Conservation (phyloP, 2,888 invertebrate genomes). For the Margaritifera margaritifera region DNA sequence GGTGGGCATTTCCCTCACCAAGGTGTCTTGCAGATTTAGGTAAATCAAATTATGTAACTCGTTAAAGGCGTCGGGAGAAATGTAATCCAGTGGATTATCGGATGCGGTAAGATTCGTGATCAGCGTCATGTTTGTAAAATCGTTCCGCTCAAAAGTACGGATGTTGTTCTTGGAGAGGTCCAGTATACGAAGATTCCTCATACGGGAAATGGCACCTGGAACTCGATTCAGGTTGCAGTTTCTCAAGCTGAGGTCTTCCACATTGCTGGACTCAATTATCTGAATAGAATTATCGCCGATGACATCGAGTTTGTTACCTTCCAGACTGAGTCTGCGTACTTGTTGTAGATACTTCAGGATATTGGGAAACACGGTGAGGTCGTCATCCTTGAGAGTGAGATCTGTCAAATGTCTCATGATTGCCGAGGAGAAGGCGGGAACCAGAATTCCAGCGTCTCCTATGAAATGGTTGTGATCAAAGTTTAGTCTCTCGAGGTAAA, state of each 20-base stretch:
- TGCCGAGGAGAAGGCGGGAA: constrained; percentile 32
- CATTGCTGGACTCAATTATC: constrained; percentile 14
- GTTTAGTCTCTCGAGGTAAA: constrained; percentile 27
- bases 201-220: constrained; percentile 35
- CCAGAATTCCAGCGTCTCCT: constrained; percentile 37
- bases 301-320: constrained; percentile 16
- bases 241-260: constrained; percentile 31
- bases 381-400: constrained; percentile 12
- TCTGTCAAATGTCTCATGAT: not conserved
- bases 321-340: constrained; percentile 8
- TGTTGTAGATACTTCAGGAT: constrained; percentile 11
- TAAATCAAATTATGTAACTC: constrained; percentile 15
- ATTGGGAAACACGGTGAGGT: constrained; percentile 13
- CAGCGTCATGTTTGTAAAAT: constrained; percentile 23
- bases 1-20: constrained; percentile 29
- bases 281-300: constrained; percentile 16
- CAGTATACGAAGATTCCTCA: constrained; percentile 22
- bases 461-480: constrained; percentile 40
- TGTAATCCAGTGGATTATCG: constrained; percentile 34
- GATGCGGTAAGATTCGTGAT: constrained; percentile 25
- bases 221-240: constrained; percentile 39
- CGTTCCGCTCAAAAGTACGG: constrained; percentile 42
- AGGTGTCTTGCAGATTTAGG: constrained; percentile 24
- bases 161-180: constrained; percentile 43
- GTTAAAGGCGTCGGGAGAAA: constrained; percentile 38